Conservation (phyloP, 2,113 vertebrate genomes). For the Elaphurus davidianus region DNA sequence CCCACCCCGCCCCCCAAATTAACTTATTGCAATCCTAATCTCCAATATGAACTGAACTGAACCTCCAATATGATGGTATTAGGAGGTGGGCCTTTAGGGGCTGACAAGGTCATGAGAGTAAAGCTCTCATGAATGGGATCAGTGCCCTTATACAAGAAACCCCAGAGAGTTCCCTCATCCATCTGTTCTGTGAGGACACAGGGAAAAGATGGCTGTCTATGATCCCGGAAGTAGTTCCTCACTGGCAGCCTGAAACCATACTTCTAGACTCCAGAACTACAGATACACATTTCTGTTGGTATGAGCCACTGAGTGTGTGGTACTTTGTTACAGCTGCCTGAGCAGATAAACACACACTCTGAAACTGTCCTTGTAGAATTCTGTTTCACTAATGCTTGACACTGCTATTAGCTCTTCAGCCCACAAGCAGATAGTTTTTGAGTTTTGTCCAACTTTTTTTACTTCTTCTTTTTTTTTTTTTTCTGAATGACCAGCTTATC, state of each 20-base stretch:
- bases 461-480: not conserved
- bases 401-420: not conserved
- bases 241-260: no score
- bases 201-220: no score
- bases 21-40: not conserved
- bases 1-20: fast-evolving
- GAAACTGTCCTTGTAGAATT: not conserved
- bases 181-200: not conserved
- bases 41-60: not conserved
- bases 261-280: not conserved
- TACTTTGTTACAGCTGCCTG: no score
- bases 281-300: not conserved
- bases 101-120: not conserved
- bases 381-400: not conserved
- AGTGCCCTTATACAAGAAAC: not conserved
- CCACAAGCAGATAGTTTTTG: not conserved
- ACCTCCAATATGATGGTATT: not conserved
- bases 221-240: not conserved
- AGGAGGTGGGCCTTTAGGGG: not conserved
- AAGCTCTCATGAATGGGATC: not conserved
- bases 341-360: not conserved
- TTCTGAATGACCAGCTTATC: not conserved
- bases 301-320: not conserved
- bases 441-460: not conserved
- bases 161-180: not conserved